phyloP scores from a whole-genome alignment of 2,113 vertebrate species.

The Rhynchopsitta pachyrhyncha region DNA sequence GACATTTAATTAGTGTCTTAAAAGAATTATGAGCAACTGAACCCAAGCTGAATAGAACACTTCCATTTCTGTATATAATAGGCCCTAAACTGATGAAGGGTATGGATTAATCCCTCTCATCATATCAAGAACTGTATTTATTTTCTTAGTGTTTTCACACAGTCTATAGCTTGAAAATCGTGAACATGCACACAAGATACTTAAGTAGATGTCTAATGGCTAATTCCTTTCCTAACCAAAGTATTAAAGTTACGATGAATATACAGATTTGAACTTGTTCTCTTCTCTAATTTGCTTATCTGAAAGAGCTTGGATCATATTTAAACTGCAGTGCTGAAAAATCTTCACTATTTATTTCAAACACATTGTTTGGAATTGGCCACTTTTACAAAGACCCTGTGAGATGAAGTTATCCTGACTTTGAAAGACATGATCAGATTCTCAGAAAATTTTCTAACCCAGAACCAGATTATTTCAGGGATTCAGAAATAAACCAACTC shows the following conservation, averaged over 20 bases:
- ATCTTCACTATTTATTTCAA: conserved; percentile 3
- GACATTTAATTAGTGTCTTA: conserved; percentile 60
- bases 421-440: not conserved
- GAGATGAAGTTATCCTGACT: not conserved
- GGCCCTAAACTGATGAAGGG: not conserved
- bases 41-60: conserved; percentile 26
- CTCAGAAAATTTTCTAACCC: not conserved
- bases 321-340: not conserved
- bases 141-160: conserved; percentile 7
- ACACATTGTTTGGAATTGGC: not conserved
- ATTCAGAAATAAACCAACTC: not conserved
- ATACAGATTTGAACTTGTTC: not conserved
- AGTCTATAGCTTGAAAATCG: not conserved
- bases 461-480: not conserved
- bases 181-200: not conserved
- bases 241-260: conserved; percentile 6
- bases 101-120: conserved; percentile 27
- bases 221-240: conserved; percentile 10
- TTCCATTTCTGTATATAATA: conserved; percentile 37
- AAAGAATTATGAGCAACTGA: conserved; percentile 56
- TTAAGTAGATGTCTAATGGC: not conserved
- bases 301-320: not conserved
- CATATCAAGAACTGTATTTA: not conserved
- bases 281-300: not conserved
- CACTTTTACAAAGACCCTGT: not conserved